Conservation (phyloP, 2,888 invertebrate species). For the Conus canariensis region DNA sequence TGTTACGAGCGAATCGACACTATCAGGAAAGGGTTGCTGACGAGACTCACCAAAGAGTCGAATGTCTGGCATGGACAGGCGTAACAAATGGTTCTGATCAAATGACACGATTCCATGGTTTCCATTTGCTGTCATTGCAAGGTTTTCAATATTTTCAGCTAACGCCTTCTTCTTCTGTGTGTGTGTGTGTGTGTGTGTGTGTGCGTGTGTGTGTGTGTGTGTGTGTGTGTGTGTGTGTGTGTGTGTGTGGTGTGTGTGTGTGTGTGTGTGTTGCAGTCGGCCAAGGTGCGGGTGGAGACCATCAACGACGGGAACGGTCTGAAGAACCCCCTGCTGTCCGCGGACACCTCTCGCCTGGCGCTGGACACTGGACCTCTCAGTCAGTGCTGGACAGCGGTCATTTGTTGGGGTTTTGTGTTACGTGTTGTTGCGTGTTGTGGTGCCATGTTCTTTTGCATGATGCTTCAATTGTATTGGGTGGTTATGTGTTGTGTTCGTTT, state of each 20-base stretch:
- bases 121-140: no score
- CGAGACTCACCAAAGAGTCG: no score
- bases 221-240: constrained; percentile 24
- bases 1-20: no score
- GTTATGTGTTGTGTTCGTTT: not conserved
- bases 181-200: not conserved
- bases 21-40: no score
- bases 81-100: no score
- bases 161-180: not conserved
- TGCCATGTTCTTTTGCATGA: not conserved
- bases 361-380: constrained; percentile 18
- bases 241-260: not conserved
- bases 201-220: not conserved
- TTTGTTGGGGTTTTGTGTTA: not conserved
- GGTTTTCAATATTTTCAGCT: no score
- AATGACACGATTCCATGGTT: no score
- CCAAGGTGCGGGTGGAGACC: constrained; percentile 56
- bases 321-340: constrained; percentile 66
- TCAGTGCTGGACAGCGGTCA: not conserved
- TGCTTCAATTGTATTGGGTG: not conserved
- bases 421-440: not conserved
- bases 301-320: constrained; percentile 71
- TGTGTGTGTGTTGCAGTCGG: constrained; percentile 20
- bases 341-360: constrained; percentile 44
- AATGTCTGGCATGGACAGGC: no score